Conservation (phyloP, 2,797 vertebrate species). For the Malurus leucopterus region DNA sequence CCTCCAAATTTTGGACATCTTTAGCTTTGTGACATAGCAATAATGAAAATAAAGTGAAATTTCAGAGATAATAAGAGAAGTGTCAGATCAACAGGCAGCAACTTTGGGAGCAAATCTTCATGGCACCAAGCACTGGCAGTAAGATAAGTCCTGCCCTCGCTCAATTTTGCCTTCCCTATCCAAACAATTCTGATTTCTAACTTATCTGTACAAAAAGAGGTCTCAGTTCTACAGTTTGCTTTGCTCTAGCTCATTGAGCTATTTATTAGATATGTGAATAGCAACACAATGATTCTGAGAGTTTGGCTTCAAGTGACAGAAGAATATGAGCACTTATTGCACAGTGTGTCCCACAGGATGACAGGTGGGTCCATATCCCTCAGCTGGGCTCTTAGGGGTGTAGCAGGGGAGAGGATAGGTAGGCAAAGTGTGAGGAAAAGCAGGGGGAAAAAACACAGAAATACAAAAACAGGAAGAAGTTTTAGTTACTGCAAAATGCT, state of each 20-base stretch:
- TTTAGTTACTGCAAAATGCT: not conserved
- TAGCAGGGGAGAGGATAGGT: not conserved
- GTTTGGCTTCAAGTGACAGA: not conserved
- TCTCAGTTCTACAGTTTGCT: not conserved
- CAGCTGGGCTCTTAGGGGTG: not conserved
- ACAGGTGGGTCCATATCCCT: not conserved
- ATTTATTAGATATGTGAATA: not conserved
- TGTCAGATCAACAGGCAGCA: not conserved
- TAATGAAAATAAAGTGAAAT: not conserved
- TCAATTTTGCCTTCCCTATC: not conserved
- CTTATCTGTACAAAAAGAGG: not conserved
- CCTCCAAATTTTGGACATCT: not conserved
- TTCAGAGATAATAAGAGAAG: not conserved
- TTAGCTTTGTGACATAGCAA: not conserved
- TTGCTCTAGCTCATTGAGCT: not conserved
- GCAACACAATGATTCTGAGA: not conserved
- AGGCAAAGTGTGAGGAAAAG: not conserved
- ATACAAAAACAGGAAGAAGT: slow-evolving; percentile 25
- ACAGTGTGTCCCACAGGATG: not conserved
- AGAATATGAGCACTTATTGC: not conserved
- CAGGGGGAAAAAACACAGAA: not conserved
- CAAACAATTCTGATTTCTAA: not conserved
- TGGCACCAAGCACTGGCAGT: not conserved
- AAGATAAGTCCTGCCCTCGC: not conserved
- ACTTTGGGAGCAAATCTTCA: not conserved